Evolutionary conservation across 2,113 vertebrate genomes (phyloP).

Genomic region (Phylloscopus whistleri): DNA sequence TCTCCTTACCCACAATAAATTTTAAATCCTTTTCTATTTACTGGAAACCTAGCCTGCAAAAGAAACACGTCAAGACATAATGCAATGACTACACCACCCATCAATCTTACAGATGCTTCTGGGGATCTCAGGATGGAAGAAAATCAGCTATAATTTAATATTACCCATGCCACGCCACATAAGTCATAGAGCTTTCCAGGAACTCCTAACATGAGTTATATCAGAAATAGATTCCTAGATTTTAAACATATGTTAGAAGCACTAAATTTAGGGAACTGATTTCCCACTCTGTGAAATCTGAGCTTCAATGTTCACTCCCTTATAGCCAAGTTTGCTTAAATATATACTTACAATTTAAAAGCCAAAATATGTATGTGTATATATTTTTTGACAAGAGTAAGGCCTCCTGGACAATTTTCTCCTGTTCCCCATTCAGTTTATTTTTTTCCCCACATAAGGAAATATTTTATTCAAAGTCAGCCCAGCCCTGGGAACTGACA

Average conservation of each 20-base stretch:
- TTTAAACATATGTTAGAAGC: conserved; percentile 44
- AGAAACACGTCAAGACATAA: conserved; percentile 7
- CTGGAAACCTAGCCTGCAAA: background rate
- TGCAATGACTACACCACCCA: background rate
- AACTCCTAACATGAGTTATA: conserved; percentile 10
- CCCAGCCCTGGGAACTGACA: background rate
- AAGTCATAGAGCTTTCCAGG: conserved; percentile 39
- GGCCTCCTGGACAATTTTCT: background rate
- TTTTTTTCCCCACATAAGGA: background rate
- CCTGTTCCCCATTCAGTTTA: background rate
- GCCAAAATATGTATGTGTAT: background rate
- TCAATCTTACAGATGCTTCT: conserved; percentile 7
- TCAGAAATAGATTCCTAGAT: conserved; percentile 54
- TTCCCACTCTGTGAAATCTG: conserved; percentile 1
- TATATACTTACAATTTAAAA: background rate
- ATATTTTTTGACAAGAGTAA: background rate
- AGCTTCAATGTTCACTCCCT: background rate
- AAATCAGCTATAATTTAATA: conserved; percentile 51
- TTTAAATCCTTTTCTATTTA: background rate
- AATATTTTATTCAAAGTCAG: background rate
- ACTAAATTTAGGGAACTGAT: conserved; percentile 38
- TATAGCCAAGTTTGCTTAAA: conserved; percentile 14
- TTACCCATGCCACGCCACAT: background rate
- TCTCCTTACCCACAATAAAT: conserved; percentile 16
- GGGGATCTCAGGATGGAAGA: conserved; percentile 8